Evolutionary conservation across 2,113 vertebrate genomes (phyloP).

Genomic region (Burhinus oedicnemus): DNA sequence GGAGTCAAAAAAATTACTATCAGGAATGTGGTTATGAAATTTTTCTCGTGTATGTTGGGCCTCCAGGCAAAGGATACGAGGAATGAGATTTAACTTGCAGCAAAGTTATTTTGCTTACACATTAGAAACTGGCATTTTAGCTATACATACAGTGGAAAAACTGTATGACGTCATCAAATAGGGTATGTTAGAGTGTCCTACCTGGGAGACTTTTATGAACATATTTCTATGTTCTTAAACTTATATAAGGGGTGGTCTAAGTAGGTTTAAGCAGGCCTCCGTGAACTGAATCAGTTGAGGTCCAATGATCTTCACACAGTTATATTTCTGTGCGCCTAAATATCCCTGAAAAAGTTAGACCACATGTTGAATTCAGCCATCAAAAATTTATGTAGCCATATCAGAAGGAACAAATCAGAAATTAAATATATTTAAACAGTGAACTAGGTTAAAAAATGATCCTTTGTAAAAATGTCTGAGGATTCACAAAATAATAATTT

Average conservation of each 20-base stretch:
- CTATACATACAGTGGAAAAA: background rate
- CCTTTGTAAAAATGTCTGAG: background rate
- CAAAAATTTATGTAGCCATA: background rate
- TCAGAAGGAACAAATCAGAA: background rate
- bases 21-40: background rate
- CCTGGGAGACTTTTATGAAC: background rate
- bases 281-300: background rate
- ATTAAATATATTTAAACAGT: background rate
- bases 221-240: background rate
- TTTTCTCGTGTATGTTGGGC: background rate
- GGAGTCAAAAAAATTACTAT: background rate
- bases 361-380: background rate
- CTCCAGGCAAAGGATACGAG: background rate
- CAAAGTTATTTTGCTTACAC: background rate
- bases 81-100: background rate
- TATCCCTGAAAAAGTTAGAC: background rate
- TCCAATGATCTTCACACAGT: background rate
- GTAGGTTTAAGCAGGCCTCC: background rate
- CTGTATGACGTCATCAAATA: background rate
- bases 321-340: background rate
- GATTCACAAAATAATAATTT: background rate
- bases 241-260: background rate
- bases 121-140: background rate
- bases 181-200: background rate
- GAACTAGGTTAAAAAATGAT: background rate